Base-by-base conservation (phyloP, 2,113 vertebrate genomes). In the Forbesichthys papilliferus region DNA sequence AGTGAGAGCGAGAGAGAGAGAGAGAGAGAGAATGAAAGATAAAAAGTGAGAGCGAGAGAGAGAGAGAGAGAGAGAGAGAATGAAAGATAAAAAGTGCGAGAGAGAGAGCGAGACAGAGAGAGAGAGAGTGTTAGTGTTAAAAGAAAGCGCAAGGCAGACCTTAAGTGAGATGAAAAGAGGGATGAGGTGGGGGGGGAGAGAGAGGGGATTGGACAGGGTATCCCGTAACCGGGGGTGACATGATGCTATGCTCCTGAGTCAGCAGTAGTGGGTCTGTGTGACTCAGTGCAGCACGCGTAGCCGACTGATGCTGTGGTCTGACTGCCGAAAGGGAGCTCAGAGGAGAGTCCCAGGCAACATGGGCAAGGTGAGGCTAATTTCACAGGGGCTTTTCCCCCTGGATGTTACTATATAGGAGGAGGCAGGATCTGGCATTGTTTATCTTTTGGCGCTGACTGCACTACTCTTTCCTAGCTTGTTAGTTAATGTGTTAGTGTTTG, bases 201-300 rank as follows among this genome's bases (percentile, higher is more conserved):
- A 12, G 27, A 27, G 9, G 27, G 18, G 49, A 61, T 73, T 18
- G 42, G 9, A 5, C 46, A 54, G 76, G 74, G 66, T 69, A 33
- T 84, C 63, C 69, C 9, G 78, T 80, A 69, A 78, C 69, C 59
- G 71, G 53, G 76, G 75, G 70, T 77, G 81, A 78, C 69, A 66
- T 71, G 82, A 85, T 80, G 71, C 9, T 66, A 73, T 84, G 52
- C 4, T 68, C 48, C 78, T 89, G 85, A 90, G 85, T 90, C 90
- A 90, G 87, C 82, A n/a, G 53, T 60, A 69, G 27, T 51, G 60
- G n/a, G 68, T 42, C 69, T 69, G 69, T 73, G n/a, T 85, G 86
- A 86, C 71, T 91, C 88, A 86, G 75, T 75, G 82, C 73, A 65
- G 75, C 70, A 73, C 61, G 59, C 58, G 64, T 52, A 49, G 72